phyloP scores from a whole-genome alignment of 1,140 invertebrate species.

The Hirudo medicinalis region DNA sequence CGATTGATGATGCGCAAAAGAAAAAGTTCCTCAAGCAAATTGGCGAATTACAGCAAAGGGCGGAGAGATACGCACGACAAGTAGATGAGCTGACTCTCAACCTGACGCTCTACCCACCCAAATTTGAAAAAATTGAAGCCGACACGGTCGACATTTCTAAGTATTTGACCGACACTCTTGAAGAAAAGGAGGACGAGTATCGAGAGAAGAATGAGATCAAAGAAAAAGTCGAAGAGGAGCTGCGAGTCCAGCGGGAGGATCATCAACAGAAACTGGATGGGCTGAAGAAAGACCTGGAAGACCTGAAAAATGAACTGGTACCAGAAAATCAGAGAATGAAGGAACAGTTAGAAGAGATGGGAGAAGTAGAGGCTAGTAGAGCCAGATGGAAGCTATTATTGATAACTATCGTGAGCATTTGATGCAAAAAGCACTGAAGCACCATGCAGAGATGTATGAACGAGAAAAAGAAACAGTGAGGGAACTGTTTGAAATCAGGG shows the following conservation, averaged over 20 bases:
- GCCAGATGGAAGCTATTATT: background rate
- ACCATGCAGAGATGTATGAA: conserved; percentile 5
- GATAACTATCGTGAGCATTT: background rate
- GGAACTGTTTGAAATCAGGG: conserved; percentile 2
- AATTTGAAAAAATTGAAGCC: conserved; percentile 11
- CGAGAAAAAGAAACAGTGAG: conserved; percentile 9
- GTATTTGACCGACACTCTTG: background rate
- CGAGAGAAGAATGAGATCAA: background rate
- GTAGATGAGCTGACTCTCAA: conserved; percentile 5
- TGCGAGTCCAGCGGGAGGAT: background rate
- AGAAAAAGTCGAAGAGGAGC: background rate
- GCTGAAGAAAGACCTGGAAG: background rate
- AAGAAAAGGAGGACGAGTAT: background rate
- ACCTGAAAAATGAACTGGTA: background rate
- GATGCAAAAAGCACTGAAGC: background rate
- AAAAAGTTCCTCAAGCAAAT: conserved; percentile 4
- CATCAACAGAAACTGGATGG: background rate
- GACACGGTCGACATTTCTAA: background rate
- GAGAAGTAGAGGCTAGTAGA: background rate
- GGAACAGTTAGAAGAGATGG: background rate
- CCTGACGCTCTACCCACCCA: background rate
- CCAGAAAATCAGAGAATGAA: conserved; percentile 1
- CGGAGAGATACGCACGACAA: background rate
- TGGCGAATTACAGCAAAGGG: background rate
- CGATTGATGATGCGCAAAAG: conserved; percentile 3